A percentile compares a stretch with the other conserved stretches of the same genome.
These are phyloP conservation scores for Erpobdella octoculata DNA, from an alignment of 2,888 invertebrate genomes.

Conservation along the genomic window DNA sequence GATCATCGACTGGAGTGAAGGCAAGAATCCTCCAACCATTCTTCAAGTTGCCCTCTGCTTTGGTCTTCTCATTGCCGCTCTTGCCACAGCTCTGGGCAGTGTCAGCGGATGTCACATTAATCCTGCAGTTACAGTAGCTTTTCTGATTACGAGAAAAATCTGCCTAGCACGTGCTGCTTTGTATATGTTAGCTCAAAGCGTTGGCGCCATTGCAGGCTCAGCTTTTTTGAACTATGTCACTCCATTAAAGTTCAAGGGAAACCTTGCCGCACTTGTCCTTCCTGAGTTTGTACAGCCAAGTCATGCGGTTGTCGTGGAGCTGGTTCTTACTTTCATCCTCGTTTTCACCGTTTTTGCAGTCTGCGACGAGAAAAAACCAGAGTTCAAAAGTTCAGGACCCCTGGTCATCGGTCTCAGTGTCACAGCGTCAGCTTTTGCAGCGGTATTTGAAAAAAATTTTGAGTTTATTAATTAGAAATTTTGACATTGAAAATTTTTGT, in stretches of 20 bases:
- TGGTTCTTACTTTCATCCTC: slow-evolving; percentile 40
- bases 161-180: slow-evolving; percentile 52
- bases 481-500: neutral
- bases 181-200: slow-evolving; percentile 72
- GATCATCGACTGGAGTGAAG: slow-evolving; percentile 40
- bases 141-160: slow-evolving; percentile 74
- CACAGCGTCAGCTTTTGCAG: slow-evolving; percentile 37
- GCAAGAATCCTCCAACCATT: slow-evolving; percentile 7
- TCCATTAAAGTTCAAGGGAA: slow-evolving; percentile 18
- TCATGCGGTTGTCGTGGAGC: slow-evolving; percentile 38
- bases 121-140: slow-evolving; percentile 80
- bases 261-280: slow-evolving; percentile 20
- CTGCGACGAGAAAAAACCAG: slow-evolving; percentile 37
- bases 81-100: slow-evolving; percentile 75
- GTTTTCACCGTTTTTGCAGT: slow-evolving; percentile 40
- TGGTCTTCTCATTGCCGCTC: slow-evolving; percentile 75
- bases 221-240: slow-evolving; percentile 38
- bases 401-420: slow-evolving; percentile 41
- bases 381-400: slow-evolving; percentile 39
- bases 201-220: slow-evolving; percentile 63
- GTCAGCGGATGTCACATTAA: slow-evolving; percentile 84
- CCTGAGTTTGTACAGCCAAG: neutral
- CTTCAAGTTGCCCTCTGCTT: slow-evolving; percentile 60
- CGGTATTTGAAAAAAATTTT: slow-evolving; percentile 31
- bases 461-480: neutral